Conservation (phyloP, 64 coral and sea anemone species). For the Pachyseris speciosa region DNA sequence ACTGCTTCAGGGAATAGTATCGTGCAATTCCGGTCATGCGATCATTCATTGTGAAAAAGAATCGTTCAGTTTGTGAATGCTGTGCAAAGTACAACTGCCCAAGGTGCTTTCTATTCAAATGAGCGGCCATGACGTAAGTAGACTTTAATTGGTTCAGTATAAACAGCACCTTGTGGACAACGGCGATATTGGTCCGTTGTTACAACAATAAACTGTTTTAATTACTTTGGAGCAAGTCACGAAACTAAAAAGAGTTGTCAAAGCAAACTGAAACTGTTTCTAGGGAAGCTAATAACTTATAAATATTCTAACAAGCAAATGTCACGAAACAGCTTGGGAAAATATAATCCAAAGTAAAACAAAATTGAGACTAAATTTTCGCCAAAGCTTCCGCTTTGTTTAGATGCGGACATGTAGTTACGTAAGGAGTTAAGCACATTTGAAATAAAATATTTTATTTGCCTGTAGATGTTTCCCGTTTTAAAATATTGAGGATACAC, state of each 20-base stretch:
- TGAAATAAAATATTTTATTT: neutral
- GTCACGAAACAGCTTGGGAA: neutral
- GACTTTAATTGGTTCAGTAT: neutral
- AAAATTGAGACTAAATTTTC: neutral
- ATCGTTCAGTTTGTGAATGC: neutral
- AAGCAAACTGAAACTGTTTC: neutral
- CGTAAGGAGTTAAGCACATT: no score
- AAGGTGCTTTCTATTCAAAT: neutral
- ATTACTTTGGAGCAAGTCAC: neutral
- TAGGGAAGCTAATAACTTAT: neutral
- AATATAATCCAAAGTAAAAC: neutral
- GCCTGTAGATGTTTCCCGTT: neutral
- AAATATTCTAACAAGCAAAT: neutral
- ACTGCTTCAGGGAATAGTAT: no score
- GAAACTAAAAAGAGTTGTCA: neutral
- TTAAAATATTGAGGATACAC: neutral
- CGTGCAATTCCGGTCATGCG: neutral
- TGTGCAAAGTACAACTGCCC: neutral
- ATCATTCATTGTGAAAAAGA: neutral
- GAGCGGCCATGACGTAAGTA: neutral
- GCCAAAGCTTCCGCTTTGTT: neutral
- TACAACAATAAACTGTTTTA: neutral
- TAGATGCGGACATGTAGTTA: neutral
- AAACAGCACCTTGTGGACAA: neutral
- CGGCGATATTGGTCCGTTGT: neutral